These are phyloP conservation scores for Enteromius thamalakanensis DNA, from an alignment of 2,797 vertebrate genomes.

Conservation along the genomic window DNA sequence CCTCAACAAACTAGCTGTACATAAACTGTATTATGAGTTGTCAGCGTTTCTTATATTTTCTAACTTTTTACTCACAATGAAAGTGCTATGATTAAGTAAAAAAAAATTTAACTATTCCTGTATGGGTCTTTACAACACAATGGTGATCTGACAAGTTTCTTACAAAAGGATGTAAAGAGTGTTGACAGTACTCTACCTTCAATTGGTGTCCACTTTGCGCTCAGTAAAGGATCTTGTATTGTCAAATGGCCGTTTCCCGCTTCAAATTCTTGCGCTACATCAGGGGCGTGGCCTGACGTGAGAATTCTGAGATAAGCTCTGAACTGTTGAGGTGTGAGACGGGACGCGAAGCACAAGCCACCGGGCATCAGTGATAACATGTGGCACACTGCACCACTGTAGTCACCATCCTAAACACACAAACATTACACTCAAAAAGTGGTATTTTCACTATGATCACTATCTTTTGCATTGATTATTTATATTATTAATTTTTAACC, in stretches of 20 bases:
- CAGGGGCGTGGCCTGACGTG: constrained; percentile 66
- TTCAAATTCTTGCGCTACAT: constrained; percentile 1
- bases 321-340: constrained; percentile 66
- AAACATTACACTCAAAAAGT: neutral
- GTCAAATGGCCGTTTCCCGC: constrained; percentile 23
- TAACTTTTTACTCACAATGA: neutral
- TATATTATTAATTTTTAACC: neutral
- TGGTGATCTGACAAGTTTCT: neutral
- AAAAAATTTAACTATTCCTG: neutral
- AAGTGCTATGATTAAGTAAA: neutral
- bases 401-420: constrained; percentile 63
- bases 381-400: constrained; percentile 42
- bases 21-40: neutral
- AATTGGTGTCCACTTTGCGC: constrained; percentile 64
- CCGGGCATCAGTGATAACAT: constrained; percentile 41
- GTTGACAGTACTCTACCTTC: constrained; percentile 62
- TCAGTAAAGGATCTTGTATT: constrained; percentile 39
- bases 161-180: neutral
- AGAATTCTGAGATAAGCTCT: constrained; percentile 70
- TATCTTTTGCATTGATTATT: neutral
- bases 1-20: neutral
- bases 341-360: constrained; percentile 51
- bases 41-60: neutral
- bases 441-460: neutral
- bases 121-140: neutral